Base-by-base conservation (phyloP, 2,797 vertebrate genomes). In the Halcyon leucocephala region DNA sequence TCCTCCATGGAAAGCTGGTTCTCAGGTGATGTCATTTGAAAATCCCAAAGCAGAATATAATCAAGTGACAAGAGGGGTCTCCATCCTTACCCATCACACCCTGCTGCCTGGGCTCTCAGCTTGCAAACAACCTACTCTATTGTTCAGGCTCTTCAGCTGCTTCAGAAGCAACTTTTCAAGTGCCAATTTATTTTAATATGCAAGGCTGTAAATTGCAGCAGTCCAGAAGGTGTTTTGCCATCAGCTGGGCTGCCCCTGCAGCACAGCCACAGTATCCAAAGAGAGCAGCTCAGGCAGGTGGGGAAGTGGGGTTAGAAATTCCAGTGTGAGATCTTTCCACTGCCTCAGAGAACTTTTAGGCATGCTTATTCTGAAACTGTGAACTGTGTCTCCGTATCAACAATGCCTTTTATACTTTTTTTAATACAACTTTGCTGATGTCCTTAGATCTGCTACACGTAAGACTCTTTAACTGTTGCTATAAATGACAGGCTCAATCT, bases 101-200 rank as follows among this genome's bases (percentile, higher is more conserved):
- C 51, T 42, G 39, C 39, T 0, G 1, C 39, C n/a, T 51, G 15
- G 25, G n/a, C 39, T 69, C 21, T 28, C 5, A 0, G 33, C 31
- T 57, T 49, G 44, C 55, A 69, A 35, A 29, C 14, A 80, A 64
- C 18, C 35, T 33, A 37, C 54, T 16, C 26, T 24, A 20, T 18
- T 46, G 14, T 28, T 57, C 55, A 24, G 25, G 54, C 67, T 14
- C 9, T 28, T 54, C 33, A 48, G 55, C 49, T 70, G 62, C 31
- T 89, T 64, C 46, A 70, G 69, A 70, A 76, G 39, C 57, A 89
- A 31, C 62, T 70, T 80, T 20, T 57, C 55, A 41, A 44, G 33
- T 19, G 29, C 48, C 14, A 3, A 4, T 48, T 52, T 37, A 18
- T 60, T n/a, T 70, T 25, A 48, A 19, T 29, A 65, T 2, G 24